Base-by-base conservation (phyloP, 1,140 invertebrate genomes). In the Penaeus vannamei region DNA sequence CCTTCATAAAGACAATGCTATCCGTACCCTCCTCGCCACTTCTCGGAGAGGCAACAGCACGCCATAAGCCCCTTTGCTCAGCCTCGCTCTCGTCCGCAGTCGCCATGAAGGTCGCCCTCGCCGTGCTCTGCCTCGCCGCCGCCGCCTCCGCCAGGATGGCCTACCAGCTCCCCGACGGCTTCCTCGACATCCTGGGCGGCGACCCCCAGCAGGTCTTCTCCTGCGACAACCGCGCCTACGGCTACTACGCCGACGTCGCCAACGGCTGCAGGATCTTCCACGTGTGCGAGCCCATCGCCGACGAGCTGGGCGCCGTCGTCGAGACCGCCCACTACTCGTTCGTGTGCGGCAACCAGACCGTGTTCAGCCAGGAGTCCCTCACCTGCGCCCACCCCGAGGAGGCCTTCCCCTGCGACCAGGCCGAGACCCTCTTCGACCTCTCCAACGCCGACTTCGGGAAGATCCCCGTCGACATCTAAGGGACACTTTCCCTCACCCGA, bases 201-300 rank as follows among this genome's bases (percentile, higher is more conserved):
- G 86, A 87, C 23, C 86, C 86, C 53, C 29, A 26, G n/a, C 86
- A 69, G 64, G 53, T 10, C 42, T 87, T 87, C 42, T 64, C 69
- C 64, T 87, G 86, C 80, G 86, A 46, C 26, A 80, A 66, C 46
- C 86, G 86, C 64, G 14, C 79, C 76, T 87, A 87, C 80, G 86
- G 86, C 79, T 87, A 87, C 80, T 87, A 87, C 86, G 86, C 85
- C 20, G 85, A 86, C 76, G 85, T 86, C 59, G n/a, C 85, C 76
- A 86, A 72, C 32, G 77, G 80, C 76, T 86, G 85, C 85, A 76
- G 77, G 59, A 32, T 86, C n/a, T 86, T 86, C 85, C 85, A 86
- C 85, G 85, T 86, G 29, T 86, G 85, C 22, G 76, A 80, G 53
- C 85, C 85, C 32, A 80, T 86, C 36, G 23, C 79, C 60, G 62